Percentiles rank a stretch among this genome's conserved stretches.
These are phyloP conservation scores for Cyclophora punctaria DNA, from an alignment of 2,888 invertebrate genomes.

Conservation along the genomic window DNA sequence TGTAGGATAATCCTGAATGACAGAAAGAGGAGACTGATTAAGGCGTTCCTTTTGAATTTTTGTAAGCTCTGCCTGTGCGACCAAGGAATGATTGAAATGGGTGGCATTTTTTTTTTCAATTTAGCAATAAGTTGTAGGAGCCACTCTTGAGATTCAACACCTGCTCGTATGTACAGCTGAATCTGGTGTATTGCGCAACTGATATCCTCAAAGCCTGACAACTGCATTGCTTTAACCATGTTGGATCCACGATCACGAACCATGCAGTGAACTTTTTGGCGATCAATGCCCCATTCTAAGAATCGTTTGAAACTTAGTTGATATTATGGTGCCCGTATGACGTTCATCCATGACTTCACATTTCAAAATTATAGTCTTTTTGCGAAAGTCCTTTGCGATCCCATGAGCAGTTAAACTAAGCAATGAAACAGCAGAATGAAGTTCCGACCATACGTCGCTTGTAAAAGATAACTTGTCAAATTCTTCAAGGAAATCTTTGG, in stretches of 20 bases:
- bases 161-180: constrained; percentile 1
- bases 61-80: constrained; percentile 11
- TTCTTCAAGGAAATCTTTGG: constrained; percentile 12
- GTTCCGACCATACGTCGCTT: constrained; percentile 13
- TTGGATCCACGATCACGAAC: constrained; percentile 15
- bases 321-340: constrained; percentile 10
- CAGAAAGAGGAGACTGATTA: constrained; percentile 7
- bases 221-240: constrained; percentile 12
- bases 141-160: background rate
- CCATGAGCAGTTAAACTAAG: constrained; percentile 14
- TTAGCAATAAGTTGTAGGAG: constrained; percentile 9
- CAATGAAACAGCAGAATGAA: constrained; percentile 9
- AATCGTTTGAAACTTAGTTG: constrained; percentile 1
- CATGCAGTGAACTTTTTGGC: constrained; percentile 12
- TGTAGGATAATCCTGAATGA: constrained; percentile 11
- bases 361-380: constrained; percentile 11
- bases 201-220: constrained; percentile 9
- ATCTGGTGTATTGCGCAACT: constrained; percentile 4
- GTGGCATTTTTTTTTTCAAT: constrained; percentile 9
- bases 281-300: constrained; percentile 12
- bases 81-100: constrained; percentile 13
- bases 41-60: constrained; percentile 12
- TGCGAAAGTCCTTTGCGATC: constrained; percentile 8
- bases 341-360: constrained; percentile 9
- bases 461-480: constrained; percentile 15